Base-by-base conservation (phyloP, 2,113 vertebrate species). In the Stictonetta naevosa region DNA sequence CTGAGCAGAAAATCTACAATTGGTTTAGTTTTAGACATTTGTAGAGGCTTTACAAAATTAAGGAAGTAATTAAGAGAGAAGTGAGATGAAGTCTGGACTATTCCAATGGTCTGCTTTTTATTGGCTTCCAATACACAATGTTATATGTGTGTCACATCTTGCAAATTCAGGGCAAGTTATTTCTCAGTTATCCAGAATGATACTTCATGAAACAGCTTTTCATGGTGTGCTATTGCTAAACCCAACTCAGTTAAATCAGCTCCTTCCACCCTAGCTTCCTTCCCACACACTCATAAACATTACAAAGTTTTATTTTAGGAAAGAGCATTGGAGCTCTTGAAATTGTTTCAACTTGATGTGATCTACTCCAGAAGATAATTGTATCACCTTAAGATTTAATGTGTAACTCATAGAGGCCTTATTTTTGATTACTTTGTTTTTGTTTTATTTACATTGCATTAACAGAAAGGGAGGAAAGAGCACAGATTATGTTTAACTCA, bases 401-500 rank as follows among this genome's bases (percentile, higher is more conserved):
- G 33, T 40, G 10, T 63, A 69, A 75, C 36, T 92, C 52, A 62
- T 34, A 83, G 66, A 80, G 67, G 29, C 87, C 44, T 90, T 88
- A 68, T 67, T 93, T 95, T 44, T 55, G 48, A 50, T 92, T 92
- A 71, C 50, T 81, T 92, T 83, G 13, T 59, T 96, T 88, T 36
- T 92, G 46, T 10, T 81, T 94, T 95, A 83, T 88, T 97, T 95
- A 80, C 53, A 83, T 48, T 62, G 36, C 13, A 21, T 87, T 91
- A 81, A 69, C 15, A 71, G 87, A 91, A 93, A 88, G 53, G 34
- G 83, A 85, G 66, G 53, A 86, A 84, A 59, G 46, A 87, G 18
- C 48, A 86, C 19, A 94, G 62, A 34, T 84, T 83, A 69, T 44
- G 31, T 50, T 74, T 75, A 89, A 78, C 66, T 42, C 25, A 66